These are phyloP conservation scores for Norana najaformis DNA, from an alignment of 2,888 invertebrate genomes.

Conservation along the genomic window DNA sequence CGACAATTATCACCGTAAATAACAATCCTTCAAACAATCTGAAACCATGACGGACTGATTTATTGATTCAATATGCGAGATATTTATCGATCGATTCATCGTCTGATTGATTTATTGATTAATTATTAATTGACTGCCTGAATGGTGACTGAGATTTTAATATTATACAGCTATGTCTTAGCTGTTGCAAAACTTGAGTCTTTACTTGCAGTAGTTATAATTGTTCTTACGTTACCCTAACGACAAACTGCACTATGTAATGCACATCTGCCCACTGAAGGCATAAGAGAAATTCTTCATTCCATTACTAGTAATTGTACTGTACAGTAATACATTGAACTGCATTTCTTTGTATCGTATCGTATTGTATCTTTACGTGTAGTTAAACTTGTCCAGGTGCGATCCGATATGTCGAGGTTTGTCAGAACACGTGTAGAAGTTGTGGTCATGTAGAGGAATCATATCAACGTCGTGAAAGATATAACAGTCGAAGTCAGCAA, in stretches of 20 bases:
- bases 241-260: too few relatives aligned
- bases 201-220: too few relatives aligned
- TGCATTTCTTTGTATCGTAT: too few relatives aligned
- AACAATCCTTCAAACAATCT: not conserved
- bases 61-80: not conserved
- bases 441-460: conserved; percentile 32
- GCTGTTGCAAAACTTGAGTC: too few relatives aligned
- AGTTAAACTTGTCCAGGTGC: conserved; percentile 31
- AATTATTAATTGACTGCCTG: not conserved
- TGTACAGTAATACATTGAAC: too few relatives aligned
- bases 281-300: too few relatives aligned
- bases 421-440: conserved; percentile 36
- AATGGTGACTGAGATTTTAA: not conserved
- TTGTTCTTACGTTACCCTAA: too few relatives aligned
- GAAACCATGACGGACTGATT: not conserved
- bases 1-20: not conserved
- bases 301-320: too few relatives aligned
- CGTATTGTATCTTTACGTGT: conserved; percentile 22
- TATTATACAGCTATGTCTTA: not conserved
- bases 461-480: conserved; percentile 42
- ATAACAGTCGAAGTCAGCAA: conserved; percentile 35
- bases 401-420: conserved; percentile 36
- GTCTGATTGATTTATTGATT: not conserved
- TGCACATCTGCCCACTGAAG: too few relatives aligned
- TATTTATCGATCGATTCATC: not conserved